Conservation (phyloP, 2,113 vertebrate species). For the Heterochromis multidens region DNA sequence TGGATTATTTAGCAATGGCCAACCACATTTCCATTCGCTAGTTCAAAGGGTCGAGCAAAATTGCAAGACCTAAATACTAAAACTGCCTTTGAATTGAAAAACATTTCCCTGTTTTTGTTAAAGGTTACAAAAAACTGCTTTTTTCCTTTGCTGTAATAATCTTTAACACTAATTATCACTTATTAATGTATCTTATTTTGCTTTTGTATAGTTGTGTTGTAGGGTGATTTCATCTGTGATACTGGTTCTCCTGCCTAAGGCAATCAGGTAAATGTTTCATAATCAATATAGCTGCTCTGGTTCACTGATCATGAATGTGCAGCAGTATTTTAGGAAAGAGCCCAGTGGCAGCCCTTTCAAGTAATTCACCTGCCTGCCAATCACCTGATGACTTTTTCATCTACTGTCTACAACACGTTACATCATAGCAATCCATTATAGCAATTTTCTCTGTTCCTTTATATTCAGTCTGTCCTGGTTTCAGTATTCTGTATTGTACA, state of each 20-base stretch:
- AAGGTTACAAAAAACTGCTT: not conserved
- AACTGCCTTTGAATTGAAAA: not conserved
- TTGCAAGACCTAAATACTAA: not conserved
- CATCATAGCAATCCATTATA: not conserved
- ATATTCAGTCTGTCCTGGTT: not conserved
- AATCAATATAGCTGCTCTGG: constrained; percentile 4
- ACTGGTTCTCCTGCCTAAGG: not conserved
- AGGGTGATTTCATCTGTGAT: not conserved
- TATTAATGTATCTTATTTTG: not conserved
- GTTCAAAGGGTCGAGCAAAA: not conserved
- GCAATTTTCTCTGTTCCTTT: not conserved
- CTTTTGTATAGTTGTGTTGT: not conserved
- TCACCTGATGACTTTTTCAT: not conserved
- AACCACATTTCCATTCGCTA: not conserved
- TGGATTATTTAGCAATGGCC: not conserved
- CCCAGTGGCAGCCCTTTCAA: not conserved
- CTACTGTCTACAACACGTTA: not conserved
- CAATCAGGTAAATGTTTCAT: constrained; percentile 40
- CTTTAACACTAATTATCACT: not conserved
- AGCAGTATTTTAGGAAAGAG: constrained; percentile 8
- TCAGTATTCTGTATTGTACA: not conserved
- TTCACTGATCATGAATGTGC: constrained; percentile 17
- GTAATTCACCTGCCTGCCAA: not conserved
- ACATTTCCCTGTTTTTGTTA: rapidly evolving
- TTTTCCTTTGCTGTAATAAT: not conserved